These are phyloP conservation scores for Andrena bucephala DNA, from an alignment of 2,888 invertebrate genomes.

Conservation along the genomic window DNA sequence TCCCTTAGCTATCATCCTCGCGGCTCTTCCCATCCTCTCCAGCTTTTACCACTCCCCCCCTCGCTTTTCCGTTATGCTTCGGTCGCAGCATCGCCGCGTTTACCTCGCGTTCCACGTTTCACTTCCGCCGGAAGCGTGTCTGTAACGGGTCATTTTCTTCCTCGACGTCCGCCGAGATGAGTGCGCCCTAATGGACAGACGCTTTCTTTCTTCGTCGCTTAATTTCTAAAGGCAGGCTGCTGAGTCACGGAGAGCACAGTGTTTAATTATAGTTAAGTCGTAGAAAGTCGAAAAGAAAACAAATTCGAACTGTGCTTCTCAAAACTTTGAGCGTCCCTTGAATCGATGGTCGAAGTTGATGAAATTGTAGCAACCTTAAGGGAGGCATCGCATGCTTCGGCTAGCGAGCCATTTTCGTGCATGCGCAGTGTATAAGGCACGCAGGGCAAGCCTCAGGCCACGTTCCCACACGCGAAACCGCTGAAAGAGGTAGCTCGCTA, in stretches of 20 bases:
- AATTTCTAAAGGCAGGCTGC: not conserved
- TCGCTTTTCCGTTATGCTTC: slow-evolving; percentile 55
- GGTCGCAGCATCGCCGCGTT: slow-evolving; percentile 47
- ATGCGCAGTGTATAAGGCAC: too few species aligned
- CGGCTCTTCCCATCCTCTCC: not conserved
- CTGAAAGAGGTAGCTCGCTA: too few species aligned
- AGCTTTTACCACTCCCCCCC: slow-evolving; percentile 28
- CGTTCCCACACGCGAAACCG: too few species aligned
- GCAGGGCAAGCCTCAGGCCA: too few species aligned
- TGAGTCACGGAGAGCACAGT: not conserved
- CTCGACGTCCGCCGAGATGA: slow-evolving; percentile 16
- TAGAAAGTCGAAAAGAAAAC: not conserved
- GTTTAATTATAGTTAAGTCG: not conserved
- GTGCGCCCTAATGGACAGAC: not conserved
- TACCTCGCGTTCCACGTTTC: slow-evolving; percentile 52
- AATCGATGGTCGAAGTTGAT: too few species aligned
- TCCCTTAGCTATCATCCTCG: slow-evolving; percentile 27
- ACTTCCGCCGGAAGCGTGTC: slow-evolving; percentile 65
- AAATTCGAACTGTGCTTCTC: too few species aligned
- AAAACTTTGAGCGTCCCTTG: too few species aligned
- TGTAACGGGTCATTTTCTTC: slow-evolving; percentile 44
- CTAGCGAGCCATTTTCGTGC: too few species aligned
- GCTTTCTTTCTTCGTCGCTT: not conserved
- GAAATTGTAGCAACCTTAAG: too few species aligned
- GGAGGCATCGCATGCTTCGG: too few species aligned